Percentiles rank a stretch among this genome's conserved stretches.
phyloP scores from a whole-genome alignment of 1,140 invertebrate species.

The Colletes gigas region DNA sequence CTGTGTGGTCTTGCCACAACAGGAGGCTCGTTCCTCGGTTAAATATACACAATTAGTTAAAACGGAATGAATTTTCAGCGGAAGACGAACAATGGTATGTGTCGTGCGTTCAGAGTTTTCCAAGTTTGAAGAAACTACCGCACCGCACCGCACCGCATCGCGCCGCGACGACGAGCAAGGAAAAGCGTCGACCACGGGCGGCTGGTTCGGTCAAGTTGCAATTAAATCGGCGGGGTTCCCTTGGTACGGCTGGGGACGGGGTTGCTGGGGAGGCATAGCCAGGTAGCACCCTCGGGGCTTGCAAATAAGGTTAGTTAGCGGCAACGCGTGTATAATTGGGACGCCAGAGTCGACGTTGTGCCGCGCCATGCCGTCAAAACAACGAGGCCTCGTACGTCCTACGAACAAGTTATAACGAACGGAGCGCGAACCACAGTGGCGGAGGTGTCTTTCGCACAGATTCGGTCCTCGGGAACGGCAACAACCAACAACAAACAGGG shows the following conservation, averaged over 20 bases:
- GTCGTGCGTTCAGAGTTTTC: too few relatives aligned
- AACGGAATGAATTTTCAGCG: too few relatives aligned
- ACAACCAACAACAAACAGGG: too few relatives aligned
- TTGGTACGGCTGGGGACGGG: background rate
- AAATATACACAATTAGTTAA: too few relatives aligned
- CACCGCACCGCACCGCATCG: too few relatives aligned
- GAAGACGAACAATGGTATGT: too few relatives aligned
- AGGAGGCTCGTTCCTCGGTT: too few relatives aligned
- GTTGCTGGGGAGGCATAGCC: background rate
- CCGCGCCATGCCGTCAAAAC: constrained; percentile 69
- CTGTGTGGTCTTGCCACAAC: too few relatives aligned
- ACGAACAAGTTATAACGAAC: constrained; percentile 75
- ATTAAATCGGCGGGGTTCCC: constrained; percentile 63
- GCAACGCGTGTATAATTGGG: constrained; percentile 77
- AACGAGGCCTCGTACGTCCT: constrained; percentile 68
- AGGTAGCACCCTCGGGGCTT: constrained; percentile 65
- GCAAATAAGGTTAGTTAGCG: constrained; percentile 78
- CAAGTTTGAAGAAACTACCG: too few relatives aligned
- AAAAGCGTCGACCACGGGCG: constrained; percentile 16
- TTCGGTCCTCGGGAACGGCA: too few relatives aligned
- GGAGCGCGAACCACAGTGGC: constrained; percentile 13
- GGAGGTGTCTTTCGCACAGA: too few relatives aligned
- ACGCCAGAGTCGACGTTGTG: constrained; percentile 39
- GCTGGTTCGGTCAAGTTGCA: constrained; percentile 63
- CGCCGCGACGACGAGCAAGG: background rate